Evolutionary conservation across 1,140 invertebrate genomes (phyloP).

Genomic region (Drosophila pachea): DNA sequence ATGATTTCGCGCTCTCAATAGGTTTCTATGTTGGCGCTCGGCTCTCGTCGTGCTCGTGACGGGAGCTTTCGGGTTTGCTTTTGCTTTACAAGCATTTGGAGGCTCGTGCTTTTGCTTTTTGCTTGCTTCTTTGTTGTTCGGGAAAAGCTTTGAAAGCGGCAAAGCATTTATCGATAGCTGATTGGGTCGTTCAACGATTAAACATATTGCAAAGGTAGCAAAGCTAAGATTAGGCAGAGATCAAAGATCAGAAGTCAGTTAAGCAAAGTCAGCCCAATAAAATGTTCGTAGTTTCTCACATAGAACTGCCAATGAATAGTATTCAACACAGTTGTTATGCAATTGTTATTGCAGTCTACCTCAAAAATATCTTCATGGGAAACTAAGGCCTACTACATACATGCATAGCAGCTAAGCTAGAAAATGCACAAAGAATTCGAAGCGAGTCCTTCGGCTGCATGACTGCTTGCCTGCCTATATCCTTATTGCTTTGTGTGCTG

Average conservation of each 20-base stretch:
- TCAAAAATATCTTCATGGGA: constrained; percentile 5
- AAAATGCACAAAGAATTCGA: constrained; percentile 9
- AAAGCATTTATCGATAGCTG: not conserved
- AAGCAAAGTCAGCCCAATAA: too few relatives aligned
- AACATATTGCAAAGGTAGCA: too few relatives aligned
- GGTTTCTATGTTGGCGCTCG: constrained; percentile 4
- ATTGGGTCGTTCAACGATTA: too few relatives aligned
- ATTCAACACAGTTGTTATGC: too few relatives aligned
- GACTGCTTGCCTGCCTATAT: constrained; percentile 12
- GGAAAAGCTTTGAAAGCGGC: not conserved
- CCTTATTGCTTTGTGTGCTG: constrained; percentile 39
- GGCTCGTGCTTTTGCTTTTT: not conserved
- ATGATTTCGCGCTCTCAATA: constrained; percentile 16
- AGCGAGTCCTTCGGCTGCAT: constrained; percentile 3
- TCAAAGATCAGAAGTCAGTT: too few relatives aligned
- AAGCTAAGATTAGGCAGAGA: too few relatives aligned
- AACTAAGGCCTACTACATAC: constrained; percentile 4
- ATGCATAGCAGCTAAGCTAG: constrained; percentile 17
- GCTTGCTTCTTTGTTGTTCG: not conserved
- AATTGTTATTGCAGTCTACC: not conserved
- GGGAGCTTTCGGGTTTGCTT: constrained; percentile 20
- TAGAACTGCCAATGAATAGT: too few relatives aligned
- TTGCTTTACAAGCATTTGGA: not conserved
- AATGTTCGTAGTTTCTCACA: too few relatives aligned
- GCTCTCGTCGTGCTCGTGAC: constrained; percentile 5